Evolutionary conservation across 37 sponge, comb jelly and placozoan species (phyloP).

Genomic region (Oopsacas minuta): DNA sequence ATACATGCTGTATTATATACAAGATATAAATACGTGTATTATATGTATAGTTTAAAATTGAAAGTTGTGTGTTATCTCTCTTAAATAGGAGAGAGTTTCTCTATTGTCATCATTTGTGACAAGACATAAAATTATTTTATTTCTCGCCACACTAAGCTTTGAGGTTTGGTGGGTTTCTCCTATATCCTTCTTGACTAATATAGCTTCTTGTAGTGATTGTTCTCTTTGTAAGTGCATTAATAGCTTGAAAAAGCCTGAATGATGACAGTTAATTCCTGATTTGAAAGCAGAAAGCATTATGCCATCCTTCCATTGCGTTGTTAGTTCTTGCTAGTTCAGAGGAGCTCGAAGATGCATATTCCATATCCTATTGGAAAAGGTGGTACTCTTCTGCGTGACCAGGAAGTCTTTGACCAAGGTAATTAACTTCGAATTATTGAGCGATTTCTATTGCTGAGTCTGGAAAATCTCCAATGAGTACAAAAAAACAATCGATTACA

Average conservation of each 20-base stretch:
- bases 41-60: no score
- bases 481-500: not conserved
- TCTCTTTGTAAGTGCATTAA: not conserved
- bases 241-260: not conserved
- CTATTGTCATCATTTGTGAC: no score
- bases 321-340: not conserved
- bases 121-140: no score
- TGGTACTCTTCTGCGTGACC: not conserved
- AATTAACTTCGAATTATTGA: not conserved
- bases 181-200: not conserved
- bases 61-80: no score
- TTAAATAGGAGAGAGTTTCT: no score
- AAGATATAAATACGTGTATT: no score
- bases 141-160: no score
- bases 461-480: not conserved
- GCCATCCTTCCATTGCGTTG: not conserved
- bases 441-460: not conserved
- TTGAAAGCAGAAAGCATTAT: not conserved
- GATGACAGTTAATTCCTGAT: not conserved
- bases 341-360: not conserved
- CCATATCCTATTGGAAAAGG: not conserved
- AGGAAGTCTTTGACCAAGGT: not conserved
- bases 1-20: no score
- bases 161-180: no score
- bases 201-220: not conserved